Base-by-base conservation (phyloP, 2,113 vertebrate species). In the Ellobius talpinus region DNA sequence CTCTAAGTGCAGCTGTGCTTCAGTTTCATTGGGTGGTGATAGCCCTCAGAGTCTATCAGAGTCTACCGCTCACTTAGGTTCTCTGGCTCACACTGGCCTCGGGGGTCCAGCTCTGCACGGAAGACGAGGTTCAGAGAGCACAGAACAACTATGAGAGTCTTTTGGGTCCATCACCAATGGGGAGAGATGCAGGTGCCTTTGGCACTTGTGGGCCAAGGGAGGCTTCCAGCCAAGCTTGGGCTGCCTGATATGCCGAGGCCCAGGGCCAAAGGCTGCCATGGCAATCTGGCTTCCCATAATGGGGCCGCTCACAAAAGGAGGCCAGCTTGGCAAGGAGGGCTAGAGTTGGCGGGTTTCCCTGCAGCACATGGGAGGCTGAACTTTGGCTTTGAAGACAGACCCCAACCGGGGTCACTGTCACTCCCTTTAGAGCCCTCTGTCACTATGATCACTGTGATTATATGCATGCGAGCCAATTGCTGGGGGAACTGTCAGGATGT, bases 361-460 rank as follows among this genome's bases (percentile, higher is more conserved):
- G 26, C 0, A 19, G 91, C 91, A 72, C 52, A 14, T 9, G 39
- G 95, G 58, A 91, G 82, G 77, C 0, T 90, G 63, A 87, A 47
- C 89, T 87, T 50, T 17, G 55, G 90, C 74, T 91, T 87, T 45
- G 73, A 74, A 88, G 70, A 47, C 19, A n/a, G 95, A 89, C 68
- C 84, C 85, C 76, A 0, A 33, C 50, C 29, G 12, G 39, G 66
- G 78, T 73, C 65, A 26, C 55, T 45, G 94, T 11, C 94, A 78
- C 58, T 91, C 45, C 3, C 55, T 77, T 77, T 50, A 58, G 39
- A 24, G 85, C 70, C 68, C 6, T 85, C 81, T 94, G 95, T 92
- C 94, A 81, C n/a, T 2, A 4, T 29, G 76, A 93, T 89, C 87
- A 73, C 93, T 84, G 90, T 86, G n/a, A 81, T 92, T 88, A 89